These are phyloP conservation scores for Gymnothorax reevesii DNA, from an alignment of 2,797 vertebrate genomes.

Conservation along the genomic window DNA sequence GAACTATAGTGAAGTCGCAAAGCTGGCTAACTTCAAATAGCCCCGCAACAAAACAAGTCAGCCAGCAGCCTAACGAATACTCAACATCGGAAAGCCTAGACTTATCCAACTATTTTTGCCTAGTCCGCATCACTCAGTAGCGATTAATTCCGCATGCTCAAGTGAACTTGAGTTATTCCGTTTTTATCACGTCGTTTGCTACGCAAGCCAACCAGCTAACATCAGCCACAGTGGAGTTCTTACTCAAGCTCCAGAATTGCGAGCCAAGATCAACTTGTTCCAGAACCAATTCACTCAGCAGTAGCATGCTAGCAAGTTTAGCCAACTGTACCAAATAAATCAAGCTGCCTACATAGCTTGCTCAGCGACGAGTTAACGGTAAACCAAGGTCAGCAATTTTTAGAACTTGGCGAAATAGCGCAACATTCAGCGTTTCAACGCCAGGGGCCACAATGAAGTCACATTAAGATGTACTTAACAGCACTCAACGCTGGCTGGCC, in stretches of 20 bases:
- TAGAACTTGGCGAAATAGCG: background rate
- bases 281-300: background rate
- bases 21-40: background rate
- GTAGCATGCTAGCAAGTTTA: conserved; percentile 24
- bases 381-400: too few relatives aligned
- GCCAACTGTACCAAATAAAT: background rate
- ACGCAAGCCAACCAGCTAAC: background rate
- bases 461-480: background rate
- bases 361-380: too few relatives aligned
- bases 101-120: too few relatives aligned
- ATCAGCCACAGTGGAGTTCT: too few relatives aligned
- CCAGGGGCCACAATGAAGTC: background rate
- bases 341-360: background rate
- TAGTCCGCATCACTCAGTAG: background rate
- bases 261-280: background rate
- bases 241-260: background rate
- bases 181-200: background rate
- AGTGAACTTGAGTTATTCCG: background rate
- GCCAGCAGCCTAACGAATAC: background rate
- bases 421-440: background rate
- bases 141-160: background rate
- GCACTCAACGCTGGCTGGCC: background rate
- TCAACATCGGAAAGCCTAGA: background rate
- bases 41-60: background rate
- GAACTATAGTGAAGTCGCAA: too few relatives aligned